These are phyloP conservation scores for Luperina nickerlii DNA, from an alignment of 2,888 invertebrate species.

Conservation along the genomic window DNA sequence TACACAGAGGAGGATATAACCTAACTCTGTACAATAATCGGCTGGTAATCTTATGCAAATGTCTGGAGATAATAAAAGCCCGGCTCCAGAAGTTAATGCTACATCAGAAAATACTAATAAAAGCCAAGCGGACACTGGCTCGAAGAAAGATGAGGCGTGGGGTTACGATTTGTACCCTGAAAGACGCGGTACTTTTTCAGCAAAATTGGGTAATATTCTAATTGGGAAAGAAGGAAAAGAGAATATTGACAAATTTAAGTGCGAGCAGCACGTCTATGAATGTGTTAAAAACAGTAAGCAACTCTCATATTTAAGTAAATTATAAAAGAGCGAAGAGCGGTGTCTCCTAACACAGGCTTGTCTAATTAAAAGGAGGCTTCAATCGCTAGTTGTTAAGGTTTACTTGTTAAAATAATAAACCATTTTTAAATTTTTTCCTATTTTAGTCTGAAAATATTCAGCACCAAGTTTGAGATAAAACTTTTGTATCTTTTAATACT, in stretches of 20 bases:
- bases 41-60: slow-evolving; percentile 60
- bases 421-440: background rate
- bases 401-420: background rate
- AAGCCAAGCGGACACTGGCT: slow-evolving; percentile 46
- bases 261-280: slow-evolving; percentile 94
- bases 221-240: slow-evolving; percentile 93
- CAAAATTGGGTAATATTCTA: slow-evolving; percentile 89
- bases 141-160: slow-evolving; percentile 88
- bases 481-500: background rate
- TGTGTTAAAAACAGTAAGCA: slow-evolving; percentile 93
- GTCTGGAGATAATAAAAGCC: slow-evolving; percentile 67
- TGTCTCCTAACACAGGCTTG: background rate
- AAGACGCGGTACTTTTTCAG: slow-evolving; percentile 91
- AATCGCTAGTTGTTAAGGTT: background rate
- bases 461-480: background rate
- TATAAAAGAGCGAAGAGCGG: background rate
- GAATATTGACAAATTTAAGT: slow-evolving; percentile 93
- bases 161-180: slow-evolving; percentile 96
- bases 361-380: background rate
- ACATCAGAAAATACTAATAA: slow-evolving; percentile 52
- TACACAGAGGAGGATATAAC: slow-evolving; percentile 41
- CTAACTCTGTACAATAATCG: slow-evolving; percentile 28
- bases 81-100: slow-evolving; percentile 47
- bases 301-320: background rate
- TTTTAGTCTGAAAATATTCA: background rate